phyloP scores from a whole-genome alignment of 2,113 vertebrate species.

The Pelvicachromis taeniatus region DNA sequence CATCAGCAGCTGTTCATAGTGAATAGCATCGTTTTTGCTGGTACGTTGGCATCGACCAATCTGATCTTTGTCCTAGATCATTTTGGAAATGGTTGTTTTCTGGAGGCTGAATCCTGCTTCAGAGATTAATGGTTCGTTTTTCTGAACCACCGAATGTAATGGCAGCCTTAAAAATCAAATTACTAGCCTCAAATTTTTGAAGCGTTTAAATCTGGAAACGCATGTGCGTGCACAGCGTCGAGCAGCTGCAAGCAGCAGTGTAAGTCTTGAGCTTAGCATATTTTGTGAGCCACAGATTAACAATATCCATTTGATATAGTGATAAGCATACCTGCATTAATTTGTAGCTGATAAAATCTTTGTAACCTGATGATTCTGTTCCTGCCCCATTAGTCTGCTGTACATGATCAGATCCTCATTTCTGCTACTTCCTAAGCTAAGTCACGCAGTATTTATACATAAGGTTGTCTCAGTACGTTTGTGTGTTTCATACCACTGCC shows the following conservation, averaged over 20 bases:
- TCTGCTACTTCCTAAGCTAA: background rate
- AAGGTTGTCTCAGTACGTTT: background rate
- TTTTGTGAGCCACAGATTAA: background rate
- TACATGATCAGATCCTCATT: background rate
- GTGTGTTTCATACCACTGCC: background rate
- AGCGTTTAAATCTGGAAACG: background rate
- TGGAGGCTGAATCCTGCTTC: background rate
- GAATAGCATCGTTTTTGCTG: background rate
- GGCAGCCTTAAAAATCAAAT: accelerated
- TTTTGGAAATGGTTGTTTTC: background rate
- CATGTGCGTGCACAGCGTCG: background rate
- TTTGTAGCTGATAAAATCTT: background rate
- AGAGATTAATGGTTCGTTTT: background rate
- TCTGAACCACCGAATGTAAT: background rate
- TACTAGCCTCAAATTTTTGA: background rate
- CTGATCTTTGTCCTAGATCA: background rate
- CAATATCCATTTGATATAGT: background rate
- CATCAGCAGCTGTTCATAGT: background rate
- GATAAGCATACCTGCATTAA: background rate
- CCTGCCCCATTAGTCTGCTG: background rate
- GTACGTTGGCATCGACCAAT: background rate
- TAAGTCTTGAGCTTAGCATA: background rate
- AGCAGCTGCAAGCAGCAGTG: background rate
- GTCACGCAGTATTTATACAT: background rate
- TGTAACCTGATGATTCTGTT: background rate